Conservation (phyloP, 2,113 vertebrate species). For the Chinchilla lanigera region DNA sequence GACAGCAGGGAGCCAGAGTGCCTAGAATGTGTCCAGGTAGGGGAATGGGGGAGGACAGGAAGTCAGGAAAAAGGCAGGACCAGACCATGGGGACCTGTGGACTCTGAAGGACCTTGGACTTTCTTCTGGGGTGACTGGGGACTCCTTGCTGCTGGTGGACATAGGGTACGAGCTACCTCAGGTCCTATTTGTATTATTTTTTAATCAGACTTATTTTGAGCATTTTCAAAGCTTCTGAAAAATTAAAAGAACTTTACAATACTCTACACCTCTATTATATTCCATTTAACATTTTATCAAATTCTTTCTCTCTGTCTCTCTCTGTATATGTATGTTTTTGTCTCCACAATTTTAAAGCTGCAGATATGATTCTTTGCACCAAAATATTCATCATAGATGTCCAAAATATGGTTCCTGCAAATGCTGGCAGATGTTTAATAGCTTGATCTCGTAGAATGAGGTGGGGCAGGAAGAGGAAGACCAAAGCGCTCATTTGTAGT, state of each 20-base stretch:
- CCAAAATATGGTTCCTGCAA: not conserved
- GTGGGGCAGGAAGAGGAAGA: no score
- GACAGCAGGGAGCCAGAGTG: not conserved
- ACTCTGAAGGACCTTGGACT: not conserved
- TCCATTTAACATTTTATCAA: not conserved
- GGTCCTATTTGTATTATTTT: not conserved
- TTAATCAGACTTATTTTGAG: not conserved
- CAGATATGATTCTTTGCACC: not conserved
- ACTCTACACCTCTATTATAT: not conserved
- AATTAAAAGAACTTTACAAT: not conserved
- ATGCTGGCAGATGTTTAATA: not conserved
- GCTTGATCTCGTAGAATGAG: not conserved
- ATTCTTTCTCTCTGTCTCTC: not conserved
- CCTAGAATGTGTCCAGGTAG: not conserved
- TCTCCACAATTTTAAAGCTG: conserved; percentile 2
- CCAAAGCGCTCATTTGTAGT: not conserved
- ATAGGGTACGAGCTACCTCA: not conserved
- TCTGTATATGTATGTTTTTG: not conserved
- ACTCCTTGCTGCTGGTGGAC: not conserved
- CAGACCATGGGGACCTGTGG: no score
- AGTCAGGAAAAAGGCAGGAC: not conserved
- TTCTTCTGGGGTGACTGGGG: not conserved
- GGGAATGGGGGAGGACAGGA: not conserved
- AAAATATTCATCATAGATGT: not conserved
- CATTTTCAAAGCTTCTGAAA: conserved; percentile 47